Percentiles rank a stretch among this genome's conserved stretches.
These are phyloP conservation scores for Holothuria scabra DNA, from an alignment of 53 echinoderm and acorn worm genomes.

Conservation along the genomic window DNA sequence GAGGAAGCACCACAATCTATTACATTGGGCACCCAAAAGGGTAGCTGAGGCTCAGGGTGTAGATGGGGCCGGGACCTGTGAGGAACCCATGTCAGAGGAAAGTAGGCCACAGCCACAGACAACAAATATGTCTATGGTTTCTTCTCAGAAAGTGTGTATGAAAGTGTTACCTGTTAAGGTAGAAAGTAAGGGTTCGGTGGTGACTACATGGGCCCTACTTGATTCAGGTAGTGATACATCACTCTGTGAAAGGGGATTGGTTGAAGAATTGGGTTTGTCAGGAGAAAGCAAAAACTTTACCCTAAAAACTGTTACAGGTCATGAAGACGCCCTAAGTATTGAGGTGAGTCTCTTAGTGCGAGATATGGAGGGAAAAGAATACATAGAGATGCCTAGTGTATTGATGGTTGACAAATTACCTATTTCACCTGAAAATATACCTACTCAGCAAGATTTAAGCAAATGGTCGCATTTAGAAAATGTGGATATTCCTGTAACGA, in stretches of 20 bases:
- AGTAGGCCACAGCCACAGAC: too few relatives aligned
- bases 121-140: too few relatives aligned
- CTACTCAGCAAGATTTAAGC: too few relatives aligned
- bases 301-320: constrained; percentile 12
- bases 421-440: constrained; percentile 32
- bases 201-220: constrained; percentile 63
- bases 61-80: background rate
- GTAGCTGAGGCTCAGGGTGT: too few relatives aligned
- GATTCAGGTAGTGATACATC: constrained; percentile 59
- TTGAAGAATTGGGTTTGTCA: constrained; percentile 32
- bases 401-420: constrained; percentile 57
- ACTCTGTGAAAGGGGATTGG: constrained; percentile 52
- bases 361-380: too few relatives aligned
- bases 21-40: background rate
- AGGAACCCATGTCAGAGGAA: background rate
- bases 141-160: too few relatives aligned
- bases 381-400: too few relatives aligned
- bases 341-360: constrained; percentile 1
- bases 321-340: background rate
- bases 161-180: constrained; percentile 23
- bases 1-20: too few relatives aligned
- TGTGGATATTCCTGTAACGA: too few relatives aligned
- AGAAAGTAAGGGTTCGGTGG: constrained; percentile 2
- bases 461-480: too few relatives aligned
- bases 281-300: constrained; percentile 22